phyloP scores from a whole-genome alignment of 2,797 vertebrate species.

The Platalea minor region DNA sequence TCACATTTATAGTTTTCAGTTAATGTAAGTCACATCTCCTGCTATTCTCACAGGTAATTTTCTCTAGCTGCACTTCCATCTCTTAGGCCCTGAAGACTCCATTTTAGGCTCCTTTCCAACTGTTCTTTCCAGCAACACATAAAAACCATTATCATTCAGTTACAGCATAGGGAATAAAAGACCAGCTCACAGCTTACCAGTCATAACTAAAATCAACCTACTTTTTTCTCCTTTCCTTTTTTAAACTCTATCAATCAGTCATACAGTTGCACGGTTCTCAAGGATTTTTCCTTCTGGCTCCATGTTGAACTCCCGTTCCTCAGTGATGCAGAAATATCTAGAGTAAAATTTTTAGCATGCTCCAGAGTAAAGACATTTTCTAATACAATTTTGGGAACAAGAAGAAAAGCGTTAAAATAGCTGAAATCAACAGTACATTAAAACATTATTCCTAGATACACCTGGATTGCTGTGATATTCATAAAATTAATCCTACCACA shows the following conservation, averaged over 20 bases:
- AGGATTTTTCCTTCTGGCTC: neutral
- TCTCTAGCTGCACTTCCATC: conserved; percentile 19
- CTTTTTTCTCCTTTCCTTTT: neutral
- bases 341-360: neutral
- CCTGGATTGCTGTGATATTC: neutral
- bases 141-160: conserved; percentile 37
- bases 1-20: neutral
- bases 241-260: neutral
- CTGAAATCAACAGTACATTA: neutral
- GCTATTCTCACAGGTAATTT: conserved; percentile 46
- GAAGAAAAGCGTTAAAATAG: neutral
- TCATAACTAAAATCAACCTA: conserved; percentile 48
- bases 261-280: neutral
- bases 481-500: neutral
- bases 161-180: conserved; percentile 42
- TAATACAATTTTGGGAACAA: neutral
- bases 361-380: neutral
- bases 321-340: neutral
- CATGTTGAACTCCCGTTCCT: neutral
- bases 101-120: conserved; percentile 31
- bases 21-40: neutral
- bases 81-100: neutral
- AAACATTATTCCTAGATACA: neutral
- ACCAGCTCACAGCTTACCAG: neutral
- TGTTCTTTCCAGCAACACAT: conserved; percentile 40